These are phyloP conservation scores for Bicyclus anynana DNA, from an alignment of 1,140 invertebrate species.

Conservation along the genomic window DNA sequence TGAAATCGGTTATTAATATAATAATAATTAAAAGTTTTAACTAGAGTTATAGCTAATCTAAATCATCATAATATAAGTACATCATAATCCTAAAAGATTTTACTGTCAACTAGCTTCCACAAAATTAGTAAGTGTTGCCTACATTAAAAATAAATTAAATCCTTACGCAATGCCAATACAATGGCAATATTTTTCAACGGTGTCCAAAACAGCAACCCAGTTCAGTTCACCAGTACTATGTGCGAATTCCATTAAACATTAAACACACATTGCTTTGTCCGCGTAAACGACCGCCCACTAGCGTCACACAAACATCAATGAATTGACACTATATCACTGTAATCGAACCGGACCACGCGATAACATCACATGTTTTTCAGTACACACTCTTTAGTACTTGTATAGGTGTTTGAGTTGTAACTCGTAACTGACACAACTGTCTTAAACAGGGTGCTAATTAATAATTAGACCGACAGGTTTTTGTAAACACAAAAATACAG, in stretches of 20 bases:
- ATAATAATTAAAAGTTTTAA: too few species aligned
- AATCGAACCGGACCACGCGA: conserved; percentile 27
- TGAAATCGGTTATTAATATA: too few species aligned
- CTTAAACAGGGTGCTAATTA: too few species aligned
- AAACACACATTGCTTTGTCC: conserved; percentile 12
- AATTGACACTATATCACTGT: conserved; percentile 39
- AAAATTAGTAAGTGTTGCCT: too few species aligned
- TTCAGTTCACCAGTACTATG: conserved; percentile 13
- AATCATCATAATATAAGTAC: too few species aligned
- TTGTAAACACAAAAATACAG: too few species aligned
- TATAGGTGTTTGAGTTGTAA: too few species aligned
- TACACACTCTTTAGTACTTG: neutral
- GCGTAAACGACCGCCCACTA: conserved; percentile 34
- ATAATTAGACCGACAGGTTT: too few species aligned
- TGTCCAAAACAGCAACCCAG: neutral
- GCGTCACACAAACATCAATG: conserved; percentile 48
- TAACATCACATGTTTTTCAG: conserved; percentile 19
- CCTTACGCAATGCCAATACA: neutral
- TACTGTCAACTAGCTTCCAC: too few species aligned
- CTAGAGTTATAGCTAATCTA: too few species aligned
- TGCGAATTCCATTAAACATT: neutral
- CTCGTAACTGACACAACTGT: too few species aligned
- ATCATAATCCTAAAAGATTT: too few species aligned
- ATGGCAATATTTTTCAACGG: neutral
- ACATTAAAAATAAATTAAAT: neutral